These are phyloP conservation scores for Gopherus evgoodei DNA, from an alignment of 2,113 vertebrate species.

Conservation along the genomic window DNA sequence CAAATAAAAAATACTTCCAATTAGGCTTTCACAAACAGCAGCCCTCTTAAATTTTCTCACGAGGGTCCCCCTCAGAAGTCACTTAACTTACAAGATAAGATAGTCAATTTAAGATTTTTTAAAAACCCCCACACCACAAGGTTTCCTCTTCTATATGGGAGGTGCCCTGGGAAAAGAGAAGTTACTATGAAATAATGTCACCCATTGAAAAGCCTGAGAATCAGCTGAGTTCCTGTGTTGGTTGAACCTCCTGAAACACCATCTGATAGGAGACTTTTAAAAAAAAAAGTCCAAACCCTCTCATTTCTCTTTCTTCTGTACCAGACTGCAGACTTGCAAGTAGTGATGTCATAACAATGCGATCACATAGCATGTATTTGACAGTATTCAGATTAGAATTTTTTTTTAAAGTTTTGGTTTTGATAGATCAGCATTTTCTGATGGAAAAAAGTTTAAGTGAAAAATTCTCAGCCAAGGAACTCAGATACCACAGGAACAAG, in stretches of 20 bases:
- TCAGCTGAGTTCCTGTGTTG: background rate
- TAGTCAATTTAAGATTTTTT: background rate
- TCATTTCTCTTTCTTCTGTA: background rate
- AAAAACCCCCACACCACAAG: background rate
- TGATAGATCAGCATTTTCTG: background rate
- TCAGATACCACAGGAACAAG: background rate
- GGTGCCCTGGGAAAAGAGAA: background rate
- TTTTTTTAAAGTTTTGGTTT: background rate
- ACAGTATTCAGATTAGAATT: background rate
- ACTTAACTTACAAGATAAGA: background rate
- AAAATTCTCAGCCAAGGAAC: background rate
- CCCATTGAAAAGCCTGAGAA: background rate
- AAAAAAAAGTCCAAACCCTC: background rate
- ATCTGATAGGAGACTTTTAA: background rate
- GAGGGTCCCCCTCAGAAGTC: background rate
- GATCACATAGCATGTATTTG: background rate
- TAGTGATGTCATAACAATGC: background rate
- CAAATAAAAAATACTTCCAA: background rate
- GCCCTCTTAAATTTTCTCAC: background rate
- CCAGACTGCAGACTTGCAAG: background rate
- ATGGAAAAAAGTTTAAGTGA: background rate
- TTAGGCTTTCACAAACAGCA: background rate
- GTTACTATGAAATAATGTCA: background rate
- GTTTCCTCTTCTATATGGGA: conserved; percentile 31
- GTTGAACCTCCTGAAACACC: background rate